phyloP scores from a whole-genome alignment of 2,113 vertebrate genomes.

The Apodemus sylvaticus region DNA sequence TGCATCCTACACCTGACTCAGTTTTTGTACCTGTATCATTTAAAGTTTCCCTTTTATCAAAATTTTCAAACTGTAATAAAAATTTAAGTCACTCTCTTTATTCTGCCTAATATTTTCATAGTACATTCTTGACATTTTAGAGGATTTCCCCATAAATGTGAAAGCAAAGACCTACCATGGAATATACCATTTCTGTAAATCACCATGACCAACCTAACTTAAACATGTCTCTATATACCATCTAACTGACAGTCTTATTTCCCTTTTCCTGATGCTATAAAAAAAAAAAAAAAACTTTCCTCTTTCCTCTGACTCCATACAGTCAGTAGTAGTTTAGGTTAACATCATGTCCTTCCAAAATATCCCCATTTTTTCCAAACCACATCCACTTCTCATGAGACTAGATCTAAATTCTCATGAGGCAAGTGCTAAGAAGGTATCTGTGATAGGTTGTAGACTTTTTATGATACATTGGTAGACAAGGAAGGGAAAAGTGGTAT shows the following conservation, averaged over 20 bases:
- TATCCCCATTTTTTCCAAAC: not conserved
- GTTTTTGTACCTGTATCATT: not conserved
- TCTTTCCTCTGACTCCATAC: not conserved
- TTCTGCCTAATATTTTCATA: not conserved
- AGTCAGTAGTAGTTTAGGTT: not conserved
- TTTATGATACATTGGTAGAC: not conserved
- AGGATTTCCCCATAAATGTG: not conserved
- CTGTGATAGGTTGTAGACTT: not conserved
- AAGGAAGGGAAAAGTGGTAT: not conserved
- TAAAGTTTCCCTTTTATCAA: not conserved
- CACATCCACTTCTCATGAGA: accelerated
- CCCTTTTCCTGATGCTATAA: not conserved
- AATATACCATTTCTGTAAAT: not conserved
- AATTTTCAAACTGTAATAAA: not conserved
- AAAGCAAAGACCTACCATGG: not conserved
- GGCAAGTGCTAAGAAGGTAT: not conserved
- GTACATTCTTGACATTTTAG: not conserved
- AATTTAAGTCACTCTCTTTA: not conserved
- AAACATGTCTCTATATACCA: not conserved
- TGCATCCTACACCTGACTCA: not conserved
- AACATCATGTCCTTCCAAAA: not conserved
- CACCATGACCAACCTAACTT: not conserved
- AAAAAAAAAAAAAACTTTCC: not conserved
- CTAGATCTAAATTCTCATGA: not conserved
- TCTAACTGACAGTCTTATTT: accelerated